Conservation (phyloP, 1,140 invertebrate species). For the Venturia canescens region DNA sequence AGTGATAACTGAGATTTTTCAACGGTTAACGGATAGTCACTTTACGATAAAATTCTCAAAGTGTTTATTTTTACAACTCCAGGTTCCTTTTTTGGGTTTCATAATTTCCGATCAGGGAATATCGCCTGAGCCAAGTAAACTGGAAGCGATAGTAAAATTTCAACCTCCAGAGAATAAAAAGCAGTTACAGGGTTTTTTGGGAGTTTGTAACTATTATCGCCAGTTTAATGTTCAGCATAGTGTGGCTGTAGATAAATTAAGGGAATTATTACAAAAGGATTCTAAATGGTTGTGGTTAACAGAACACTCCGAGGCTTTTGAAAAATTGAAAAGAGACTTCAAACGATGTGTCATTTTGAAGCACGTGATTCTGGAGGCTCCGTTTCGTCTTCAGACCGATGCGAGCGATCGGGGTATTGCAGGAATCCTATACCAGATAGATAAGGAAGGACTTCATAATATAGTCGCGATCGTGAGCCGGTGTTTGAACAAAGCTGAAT, state of each 20-base stretch:
- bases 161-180: neutral
- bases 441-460: neutral
- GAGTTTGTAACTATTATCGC: neutral
- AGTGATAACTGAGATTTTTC: neutral
- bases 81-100: neutral
- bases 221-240: no score
- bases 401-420: neutral
- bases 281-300: neutral
- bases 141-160: neutral
- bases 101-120: neutral
- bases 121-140: neutral
- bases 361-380: neutral
- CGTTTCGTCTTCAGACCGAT: neutral
- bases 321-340: neutral
- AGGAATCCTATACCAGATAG: neutral
- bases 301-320: neutral
- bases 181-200: neutral
- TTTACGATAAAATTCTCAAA: conserved; percentile 27
- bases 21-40: conserved; percentile 4
- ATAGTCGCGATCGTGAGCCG: neutral
- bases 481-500: neutral
- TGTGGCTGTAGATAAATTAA: neutral
- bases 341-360: neutral
- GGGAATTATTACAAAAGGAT: neutral
- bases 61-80: neutral